phyloP scores from a whole-genome alignment of 2,888 invertebrate species.

The Nephrotoma guestfalica region DNA sequence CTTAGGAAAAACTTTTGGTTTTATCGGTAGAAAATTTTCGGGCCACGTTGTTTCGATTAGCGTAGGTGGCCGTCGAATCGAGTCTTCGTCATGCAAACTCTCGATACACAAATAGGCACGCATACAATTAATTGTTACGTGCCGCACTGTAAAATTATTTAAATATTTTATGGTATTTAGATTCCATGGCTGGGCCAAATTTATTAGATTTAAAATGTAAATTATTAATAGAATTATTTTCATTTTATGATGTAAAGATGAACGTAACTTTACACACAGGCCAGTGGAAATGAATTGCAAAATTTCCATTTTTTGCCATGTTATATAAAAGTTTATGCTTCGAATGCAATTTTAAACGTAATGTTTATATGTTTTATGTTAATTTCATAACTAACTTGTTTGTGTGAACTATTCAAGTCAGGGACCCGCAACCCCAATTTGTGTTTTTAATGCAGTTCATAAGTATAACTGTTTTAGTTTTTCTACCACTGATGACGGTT shows the following conservation, averaged over 20 bases:
- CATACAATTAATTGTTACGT: constrained; percentile 14
- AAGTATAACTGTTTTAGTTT: background rate
- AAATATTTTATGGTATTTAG: background rate
- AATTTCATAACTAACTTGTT: background rate
- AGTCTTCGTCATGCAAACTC: background rate
- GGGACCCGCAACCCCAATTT: background rate
- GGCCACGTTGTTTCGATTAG: constrained; percentile 17
- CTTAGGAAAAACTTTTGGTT: constrained; percentile 14
- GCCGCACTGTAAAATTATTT: constrained; percentile 8
- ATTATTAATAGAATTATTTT: background rate
- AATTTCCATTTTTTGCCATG: background rate
- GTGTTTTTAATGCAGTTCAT: background rate
- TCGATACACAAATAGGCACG: constrained; percentile 14
- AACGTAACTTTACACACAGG: background rate
- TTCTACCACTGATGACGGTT: background rate
- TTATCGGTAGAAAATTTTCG: constrained; percentile 13
- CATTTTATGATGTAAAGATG: background rate
- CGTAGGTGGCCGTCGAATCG: constrained; percentile 9
- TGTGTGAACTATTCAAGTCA: background rate
- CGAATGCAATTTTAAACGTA: background rate
- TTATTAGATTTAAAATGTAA: background rate
- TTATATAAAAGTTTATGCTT: background rate
- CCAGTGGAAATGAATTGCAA: background rate
- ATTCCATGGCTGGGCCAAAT: background rate
- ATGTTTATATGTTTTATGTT: background rate